Conservation (phyloP, 2,797 vertebrate genomes). For the Amblyraja radiata region DNA sequence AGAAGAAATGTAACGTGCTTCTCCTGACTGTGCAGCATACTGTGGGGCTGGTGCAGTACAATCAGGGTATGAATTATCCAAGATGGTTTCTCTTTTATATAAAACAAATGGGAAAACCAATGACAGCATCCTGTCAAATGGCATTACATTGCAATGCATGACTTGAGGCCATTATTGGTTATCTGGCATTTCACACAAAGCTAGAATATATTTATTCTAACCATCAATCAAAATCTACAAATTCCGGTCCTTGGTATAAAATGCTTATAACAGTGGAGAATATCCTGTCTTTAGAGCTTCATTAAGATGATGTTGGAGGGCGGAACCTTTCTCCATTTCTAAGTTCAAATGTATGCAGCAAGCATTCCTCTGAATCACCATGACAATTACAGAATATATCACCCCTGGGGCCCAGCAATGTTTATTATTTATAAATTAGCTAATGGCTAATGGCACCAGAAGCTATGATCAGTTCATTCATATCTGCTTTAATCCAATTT, state of each 20-base stretch:
- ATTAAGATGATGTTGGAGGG: neutral
- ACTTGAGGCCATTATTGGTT: neutral
- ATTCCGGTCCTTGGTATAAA: neutral
- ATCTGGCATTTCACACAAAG: neutral
- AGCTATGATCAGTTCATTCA: neutral
- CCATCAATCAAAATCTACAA: neutral
- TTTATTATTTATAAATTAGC: neutral
- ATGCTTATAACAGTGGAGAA: neutral
- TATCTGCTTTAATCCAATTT: neutral
- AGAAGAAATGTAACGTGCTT: slow-evolving; percentile 19
- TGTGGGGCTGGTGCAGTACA: neutral
- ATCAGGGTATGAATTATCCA: slow-evolving; percentile 29
- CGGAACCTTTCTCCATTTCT: neutral
- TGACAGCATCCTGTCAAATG: neutral
- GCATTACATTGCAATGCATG: neutral
- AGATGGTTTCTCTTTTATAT: neutral
- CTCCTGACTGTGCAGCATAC: neutral
- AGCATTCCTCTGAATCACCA: neutral
- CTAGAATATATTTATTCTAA: neutral
- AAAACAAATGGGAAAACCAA: slow-evolving; percentile 12
- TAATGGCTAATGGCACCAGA: neutral
- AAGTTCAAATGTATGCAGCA: neutral
- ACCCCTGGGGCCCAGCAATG: neutral
- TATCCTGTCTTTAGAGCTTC: neutral
- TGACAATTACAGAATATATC: neutral